Evolutionary conservation across 2,113 vertebrate species (phyloP).

Genomic region (Calidris pygmaea): DNA sequence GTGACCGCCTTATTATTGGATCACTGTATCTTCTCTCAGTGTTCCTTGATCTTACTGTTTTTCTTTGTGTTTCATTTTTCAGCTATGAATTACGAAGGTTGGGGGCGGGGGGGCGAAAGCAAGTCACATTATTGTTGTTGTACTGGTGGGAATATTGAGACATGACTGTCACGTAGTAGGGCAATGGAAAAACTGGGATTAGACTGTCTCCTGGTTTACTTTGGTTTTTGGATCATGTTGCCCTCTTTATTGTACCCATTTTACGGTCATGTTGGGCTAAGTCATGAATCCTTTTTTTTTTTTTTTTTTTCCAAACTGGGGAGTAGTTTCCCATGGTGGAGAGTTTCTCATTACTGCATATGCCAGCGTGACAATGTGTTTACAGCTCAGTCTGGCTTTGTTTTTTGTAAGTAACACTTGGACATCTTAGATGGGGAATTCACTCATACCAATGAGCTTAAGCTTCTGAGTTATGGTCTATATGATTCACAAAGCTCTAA

Average conservation of each 20-base stretch:
- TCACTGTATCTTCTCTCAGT: neutral
- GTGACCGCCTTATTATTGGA: neutral
- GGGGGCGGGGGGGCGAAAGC: neutral
- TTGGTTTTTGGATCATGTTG: neutral
- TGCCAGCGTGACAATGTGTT: neutral
- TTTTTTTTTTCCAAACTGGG: fast-evolving
- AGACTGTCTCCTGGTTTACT: neutral
- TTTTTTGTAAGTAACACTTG: neutral
- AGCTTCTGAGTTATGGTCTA: neutral
- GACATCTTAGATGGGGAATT: neutral
- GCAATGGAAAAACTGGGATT: neutral
- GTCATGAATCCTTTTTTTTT: neutral
- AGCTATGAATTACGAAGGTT: neutral
- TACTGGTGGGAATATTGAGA: neutral
- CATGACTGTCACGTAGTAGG: neutral
- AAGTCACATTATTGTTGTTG: neutral
- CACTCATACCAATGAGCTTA: neutral
- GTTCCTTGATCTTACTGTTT: neutral
- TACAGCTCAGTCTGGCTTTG: neutral
- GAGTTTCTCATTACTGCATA: neutral
- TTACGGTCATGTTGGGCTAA: neutral
- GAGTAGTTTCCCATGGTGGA: neutral
- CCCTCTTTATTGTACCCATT: neutral
- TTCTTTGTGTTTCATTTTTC: neutral
- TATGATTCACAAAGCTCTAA: neutral